Percentiles rank a stretch among this genome's conserved stretches.
Conservation (phyloP, 2,113 vertebrate genomes). For the Micronycteris hirsuta region DNA sequence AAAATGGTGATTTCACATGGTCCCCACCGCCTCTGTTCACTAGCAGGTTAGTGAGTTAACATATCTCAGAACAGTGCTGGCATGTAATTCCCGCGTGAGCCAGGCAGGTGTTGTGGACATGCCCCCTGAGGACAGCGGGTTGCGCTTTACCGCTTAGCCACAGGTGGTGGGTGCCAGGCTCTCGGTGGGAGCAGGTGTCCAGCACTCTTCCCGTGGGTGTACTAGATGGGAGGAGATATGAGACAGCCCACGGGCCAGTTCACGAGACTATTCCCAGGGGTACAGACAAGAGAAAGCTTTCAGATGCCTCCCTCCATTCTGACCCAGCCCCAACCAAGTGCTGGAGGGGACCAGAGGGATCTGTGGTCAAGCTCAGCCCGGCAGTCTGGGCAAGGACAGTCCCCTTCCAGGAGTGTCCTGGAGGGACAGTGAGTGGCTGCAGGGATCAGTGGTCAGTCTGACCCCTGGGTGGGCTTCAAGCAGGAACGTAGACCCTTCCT, state of each 20-base stretch:
- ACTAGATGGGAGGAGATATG: not conserved
- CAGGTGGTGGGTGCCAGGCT: not conserved
- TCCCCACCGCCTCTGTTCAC: no score
- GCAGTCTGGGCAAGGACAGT: not conserved
- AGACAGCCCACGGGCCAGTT: not conserved
- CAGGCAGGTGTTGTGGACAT: not conserved
- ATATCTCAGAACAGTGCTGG: not conserved
- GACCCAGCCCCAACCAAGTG: not conserved
- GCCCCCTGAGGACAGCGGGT: not conserved
- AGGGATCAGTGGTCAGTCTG: not conserved
- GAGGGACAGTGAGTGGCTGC: not conserved
- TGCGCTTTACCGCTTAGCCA: not conserved
- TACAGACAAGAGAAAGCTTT: not conserved
- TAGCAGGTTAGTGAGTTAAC: not conserved
- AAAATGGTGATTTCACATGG: not conserved
- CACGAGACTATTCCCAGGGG: not conserved
- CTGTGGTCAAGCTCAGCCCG: not conserved
- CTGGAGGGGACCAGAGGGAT: not conserved
- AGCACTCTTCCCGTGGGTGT: not conserved
- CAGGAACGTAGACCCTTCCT: not conserved
- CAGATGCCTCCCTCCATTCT: not conserved
- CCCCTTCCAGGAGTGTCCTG: not conserved
- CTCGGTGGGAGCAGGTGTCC: not conserved
- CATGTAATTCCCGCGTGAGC: not conserved
- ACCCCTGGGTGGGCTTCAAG: not conserved